Base-by-base conservation (phyloP, 1,140 invertebrate species). In the Chlorops oryzae region DNA sequence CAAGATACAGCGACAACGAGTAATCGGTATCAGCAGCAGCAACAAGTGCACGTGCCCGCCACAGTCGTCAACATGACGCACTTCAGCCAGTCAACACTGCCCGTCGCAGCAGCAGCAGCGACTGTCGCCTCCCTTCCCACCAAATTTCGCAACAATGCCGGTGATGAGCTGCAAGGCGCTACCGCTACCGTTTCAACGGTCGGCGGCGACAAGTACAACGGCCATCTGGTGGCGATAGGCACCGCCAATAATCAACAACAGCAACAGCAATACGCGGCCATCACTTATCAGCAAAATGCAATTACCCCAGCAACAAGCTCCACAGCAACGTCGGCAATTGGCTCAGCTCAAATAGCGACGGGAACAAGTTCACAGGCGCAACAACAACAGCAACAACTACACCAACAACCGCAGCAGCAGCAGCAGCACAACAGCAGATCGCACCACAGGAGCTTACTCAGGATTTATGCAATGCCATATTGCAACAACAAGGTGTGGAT, bases 401-500 rank as follows among this genome's bases (percentile, higher is more conserved):
- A 50, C 20, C 50, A 46, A 37, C 42, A 48, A 9, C 50, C 51
- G 25, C 59, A 62, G n/a, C 55, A 56, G 35, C 63, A 55, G 23
- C 53, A 63, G 27, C 56, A 59, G 51, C 51, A 54, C 64, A 66
- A 56, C 59, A 61, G 41, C 59, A 65, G 17, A 48, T 61, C 37
- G 62, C 61, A 6, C 65, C 65, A 9, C 65, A 71, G 39, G 68
- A 72, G 39, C 56, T 72, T 13, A 69, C 68, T 7, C 69, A 71
- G 41, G 69, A 72, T 58, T 55, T 72, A 37, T 72, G 69, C 50
- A 72, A 69, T 58, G 69, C 69, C 20, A 67, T 72, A 34, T 58
- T 72, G 23, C 68, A 72, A 49, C 69, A 71, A 51, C 69, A 72
- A 63, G 66, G 62, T 62, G 41, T 53, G 52, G 39, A 44, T 24